Evolutionary conservation across 1,140 invertebrate species (phyloP).

Genomic region (Drosophila sulfurigaster): DNA sequence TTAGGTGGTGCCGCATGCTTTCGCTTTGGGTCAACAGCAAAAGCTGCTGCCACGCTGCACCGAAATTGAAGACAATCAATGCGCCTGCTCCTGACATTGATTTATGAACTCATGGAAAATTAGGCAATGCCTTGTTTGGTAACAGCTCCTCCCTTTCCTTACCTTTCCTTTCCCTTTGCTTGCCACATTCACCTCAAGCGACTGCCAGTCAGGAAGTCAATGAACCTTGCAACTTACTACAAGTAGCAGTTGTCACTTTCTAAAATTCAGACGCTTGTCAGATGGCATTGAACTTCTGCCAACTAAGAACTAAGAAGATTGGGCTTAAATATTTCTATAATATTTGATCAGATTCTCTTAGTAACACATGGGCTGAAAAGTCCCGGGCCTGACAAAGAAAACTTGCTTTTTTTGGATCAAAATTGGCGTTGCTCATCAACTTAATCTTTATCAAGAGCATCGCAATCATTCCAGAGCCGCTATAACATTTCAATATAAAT

Average conservation of each 20-base stretch:
- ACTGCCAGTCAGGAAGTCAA: constrained; percentile 19
- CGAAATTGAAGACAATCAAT: constrained; percentile 80
- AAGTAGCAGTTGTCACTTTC: constrained; percentile 34
- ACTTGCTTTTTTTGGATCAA: too few relatives aligned
- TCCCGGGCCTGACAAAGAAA: too few relatives aligned
- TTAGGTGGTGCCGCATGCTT: constrained; percentile 36
- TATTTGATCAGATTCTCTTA: too few relatives aligned
- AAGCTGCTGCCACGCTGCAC: constrained; percentile 15
- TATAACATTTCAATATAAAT: too few relatives aligned
- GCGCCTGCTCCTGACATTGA: constrained; percentile 69
- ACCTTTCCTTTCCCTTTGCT: neutral
- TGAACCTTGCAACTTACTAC: constrained; percentile 18
- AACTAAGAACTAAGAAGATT: neutral
- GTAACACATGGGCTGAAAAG: too few relatives aligned
- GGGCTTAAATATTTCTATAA: neutral
- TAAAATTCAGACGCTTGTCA: constrained; percentile 8
- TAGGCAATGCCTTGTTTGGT: constrained; percentile 80
- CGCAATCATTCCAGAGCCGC: too few relatives aligned
- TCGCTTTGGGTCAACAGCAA: constrained; percentile 55
- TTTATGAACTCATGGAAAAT: constrained; percentile 82
- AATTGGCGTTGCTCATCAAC: too few relatives aligned
- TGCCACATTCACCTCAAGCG: constrained; percentile 14
- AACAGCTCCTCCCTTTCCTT: constrained; percentile 39
- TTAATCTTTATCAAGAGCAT: too few relatives aligned
- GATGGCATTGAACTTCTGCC: neutral